phyloP scores from a whole-genome alignment of 2,113 vertebrate genomes.

The Heloderma charlesbogerti region DNA sequence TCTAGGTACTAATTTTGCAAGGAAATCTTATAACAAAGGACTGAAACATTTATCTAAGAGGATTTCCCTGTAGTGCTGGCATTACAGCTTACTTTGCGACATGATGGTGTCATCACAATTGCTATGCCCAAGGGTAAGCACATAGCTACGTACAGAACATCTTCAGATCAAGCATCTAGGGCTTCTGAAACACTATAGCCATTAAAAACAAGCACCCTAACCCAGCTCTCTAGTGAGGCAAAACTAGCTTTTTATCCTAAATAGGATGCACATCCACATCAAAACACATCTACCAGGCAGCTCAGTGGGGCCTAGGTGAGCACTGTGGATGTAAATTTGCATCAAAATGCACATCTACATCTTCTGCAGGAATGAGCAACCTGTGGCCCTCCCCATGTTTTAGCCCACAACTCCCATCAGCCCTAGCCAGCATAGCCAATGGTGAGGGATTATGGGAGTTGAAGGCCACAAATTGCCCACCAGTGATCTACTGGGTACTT shows the following conservation, averaged over 20 bases:
- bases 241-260: background rate
- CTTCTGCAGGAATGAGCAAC: background rate
- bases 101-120: background rate
- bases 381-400: no score
- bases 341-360: background rate
- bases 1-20: background rate
- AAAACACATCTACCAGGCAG: background rate
- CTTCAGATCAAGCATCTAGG: background rate
- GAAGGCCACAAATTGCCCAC: no score
- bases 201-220: background rate
- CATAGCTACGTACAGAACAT: background rate
- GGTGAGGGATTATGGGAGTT: no score
- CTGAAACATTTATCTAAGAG: background rate
- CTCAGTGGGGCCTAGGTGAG: background rate
- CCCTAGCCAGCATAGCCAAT: no score
- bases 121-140: background rate
- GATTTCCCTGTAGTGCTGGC: background rate
- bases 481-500: no score
- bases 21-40: background rate
- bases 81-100: background rate
- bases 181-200: background rate
- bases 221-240: background rate
- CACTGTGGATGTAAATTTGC: background rate
- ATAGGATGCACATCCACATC: background rate
- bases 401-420: no score